These are phyloP conservation scores for Drosophila nigricruria DNA, from an alignment of 2,888 invertebrate species.

Conservation along the genomic window DNA sequence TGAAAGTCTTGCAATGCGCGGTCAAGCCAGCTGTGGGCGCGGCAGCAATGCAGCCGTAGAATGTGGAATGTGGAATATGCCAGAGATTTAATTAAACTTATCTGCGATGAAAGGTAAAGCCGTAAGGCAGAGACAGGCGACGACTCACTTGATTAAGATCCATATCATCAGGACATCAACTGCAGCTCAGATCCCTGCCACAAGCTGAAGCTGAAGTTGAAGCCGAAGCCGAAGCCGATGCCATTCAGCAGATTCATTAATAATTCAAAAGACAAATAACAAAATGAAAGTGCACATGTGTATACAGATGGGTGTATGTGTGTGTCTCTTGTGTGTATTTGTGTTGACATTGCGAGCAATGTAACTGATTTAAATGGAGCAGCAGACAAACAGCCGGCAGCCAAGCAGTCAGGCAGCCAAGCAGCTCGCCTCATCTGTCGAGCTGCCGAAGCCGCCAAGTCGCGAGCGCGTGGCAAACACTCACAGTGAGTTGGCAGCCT, in stretches of 20 bases:
- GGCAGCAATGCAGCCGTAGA: constrained; percentile 23
- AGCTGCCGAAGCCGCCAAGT: constrained; percentile 6
- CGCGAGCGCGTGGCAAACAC: constrained; percentile 23
- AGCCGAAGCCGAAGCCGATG: constrained; percentile 19
- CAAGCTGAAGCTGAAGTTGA: constrained; percentile 1
- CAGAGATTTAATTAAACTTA: constrained; percentile 73
- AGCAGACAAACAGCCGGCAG: constrained; percentile 42
- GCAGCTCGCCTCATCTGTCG: not conserved
- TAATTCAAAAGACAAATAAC: constrained; percentile 84
- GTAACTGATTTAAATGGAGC: constrained; percentile 74
- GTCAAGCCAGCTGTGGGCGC: constrained; percentile 35
- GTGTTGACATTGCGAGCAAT: constrained; percentile 54
- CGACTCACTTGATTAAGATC: constrained; percentile 59
- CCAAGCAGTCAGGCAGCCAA: constrained; percentile 6
- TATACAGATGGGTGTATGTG: constrained; percentile 7
- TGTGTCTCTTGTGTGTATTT: constrained; percentile 30
- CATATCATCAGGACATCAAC: constrained; percentile 42
- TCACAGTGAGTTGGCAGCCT: constrained; percentile 1
- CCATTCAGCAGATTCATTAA: constrained; percentile 80
- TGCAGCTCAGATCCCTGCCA: constrained; percentile 14
- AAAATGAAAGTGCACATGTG: constrained; percentile 45
- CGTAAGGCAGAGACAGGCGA: constrained; percentile 13
- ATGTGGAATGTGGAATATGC: constrained; percentile 34
- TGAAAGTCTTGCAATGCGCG: constrained; percentile 48
- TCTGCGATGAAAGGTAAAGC: constrained; percentile 37